phyloP scores from a whole-genome alignment of 2,888 invertebrate genomes.

The Scrobipalpa atriplicella region DNA sequence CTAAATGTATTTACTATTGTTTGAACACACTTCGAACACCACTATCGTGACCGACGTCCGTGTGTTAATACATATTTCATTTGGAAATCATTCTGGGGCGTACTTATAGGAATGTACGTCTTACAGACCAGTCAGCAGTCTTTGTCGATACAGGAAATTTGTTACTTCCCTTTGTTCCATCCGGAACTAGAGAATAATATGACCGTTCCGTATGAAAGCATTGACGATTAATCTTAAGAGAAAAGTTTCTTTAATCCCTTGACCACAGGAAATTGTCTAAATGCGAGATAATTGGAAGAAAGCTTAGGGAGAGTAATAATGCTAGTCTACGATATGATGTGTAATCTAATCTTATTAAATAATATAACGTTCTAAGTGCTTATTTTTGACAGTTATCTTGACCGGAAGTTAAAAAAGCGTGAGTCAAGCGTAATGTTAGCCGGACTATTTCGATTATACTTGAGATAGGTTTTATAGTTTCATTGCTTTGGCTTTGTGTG shows the following conservation, averaged over 20 bases:
- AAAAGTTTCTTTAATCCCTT: constrained; percentile 54
- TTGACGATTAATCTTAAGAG: constrained; percentile 60
- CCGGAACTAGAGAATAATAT: constrained; percentile 70
- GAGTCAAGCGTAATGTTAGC: constrained; percentile 48
- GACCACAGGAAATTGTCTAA: constrained; percentile 67
- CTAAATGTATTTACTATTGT: constrained; percentile 82
- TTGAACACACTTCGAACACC: constrained; percentile 71
- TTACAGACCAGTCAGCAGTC: constrained; percentile 63
- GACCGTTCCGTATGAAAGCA: constrained; percentile 60
- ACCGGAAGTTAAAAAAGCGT: constrained; percentile 69
- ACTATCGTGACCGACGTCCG: constrained; percentile 53
- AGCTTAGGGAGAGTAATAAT: constrained; percentile 32
- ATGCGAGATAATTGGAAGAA: constrained; percentile 70
- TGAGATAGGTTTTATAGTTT: constrained; percentile 71
- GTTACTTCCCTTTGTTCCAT: constrained; percentile 62
- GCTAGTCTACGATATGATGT: not conserved
- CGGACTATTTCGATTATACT: constrained; percentile 62
- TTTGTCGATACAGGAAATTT: constrained; percentile 58
- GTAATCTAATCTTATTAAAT: not conserved
- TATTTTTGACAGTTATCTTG: constrained; percentile 71
- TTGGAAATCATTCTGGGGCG: constrained; percentile 49
- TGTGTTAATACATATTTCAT: constrained; percentile 58
- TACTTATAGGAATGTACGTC: constrained; percentile 39
- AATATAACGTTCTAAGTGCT: constrained; percentile 56
- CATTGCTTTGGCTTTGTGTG: constrained; percentile 51